Percentiles rank a stretch among this genome's conserved stretches.
Evolutionary conservation across 2,888 invertebrate genomes (phyloP).

Genomic region (Drosophila meridionalis): DNA sequence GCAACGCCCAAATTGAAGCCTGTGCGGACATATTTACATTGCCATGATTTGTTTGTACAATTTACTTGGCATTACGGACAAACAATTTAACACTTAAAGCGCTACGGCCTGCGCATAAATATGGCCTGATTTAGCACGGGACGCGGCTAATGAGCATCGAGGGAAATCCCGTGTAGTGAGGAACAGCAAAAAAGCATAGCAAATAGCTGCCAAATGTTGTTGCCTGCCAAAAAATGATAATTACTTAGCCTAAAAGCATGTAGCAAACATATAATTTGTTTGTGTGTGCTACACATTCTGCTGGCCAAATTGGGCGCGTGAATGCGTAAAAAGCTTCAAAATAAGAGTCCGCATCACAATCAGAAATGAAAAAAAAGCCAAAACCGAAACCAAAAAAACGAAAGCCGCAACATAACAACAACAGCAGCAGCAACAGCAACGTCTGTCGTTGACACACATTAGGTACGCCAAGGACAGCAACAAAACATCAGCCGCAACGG

Average conservation of each 20-base stretch:
- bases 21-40: conserved; percentile 22
- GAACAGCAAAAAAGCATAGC: conserved; percentile 19
- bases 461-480: conserved; percentile 70
- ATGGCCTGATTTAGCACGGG: conserved; percentile 23
- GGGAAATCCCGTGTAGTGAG: conserved; percentile 68
- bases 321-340: conserved; percentile 71
- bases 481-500: conserved; percentile 57
- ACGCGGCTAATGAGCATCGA: conserved; percentile 65
- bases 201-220: conserved; percentile 52
- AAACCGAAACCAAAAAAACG: conserved; percentile 30
- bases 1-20: not conserved
- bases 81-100: conserved; percentile 70
- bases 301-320: conserved; percentile 67
- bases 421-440: conserved; percentile 38
- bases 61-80: conserved; percentile 55
- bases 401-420: conserved; percentile 39
- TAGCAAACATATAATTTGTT: conserved; percentile 56
- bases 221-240: conserved; percentile 67
- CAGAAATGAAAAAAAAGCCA: conserved; percentile 19
- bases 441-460: conserved; percentile 73
- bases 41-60: conserved; percentile 59
- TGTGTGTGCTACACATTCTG: conserved; percentile 35
- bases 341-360: conserved; percentile 48
- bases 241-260: conserved; percentile 67
- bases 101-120: conserved; percentile 55